Evolutionary conservation across 2,888 invertebrate species (phyloP), one percentile per base, ranked within the genome.

Genomic region (Ecliptopera silaceata): DNA sequence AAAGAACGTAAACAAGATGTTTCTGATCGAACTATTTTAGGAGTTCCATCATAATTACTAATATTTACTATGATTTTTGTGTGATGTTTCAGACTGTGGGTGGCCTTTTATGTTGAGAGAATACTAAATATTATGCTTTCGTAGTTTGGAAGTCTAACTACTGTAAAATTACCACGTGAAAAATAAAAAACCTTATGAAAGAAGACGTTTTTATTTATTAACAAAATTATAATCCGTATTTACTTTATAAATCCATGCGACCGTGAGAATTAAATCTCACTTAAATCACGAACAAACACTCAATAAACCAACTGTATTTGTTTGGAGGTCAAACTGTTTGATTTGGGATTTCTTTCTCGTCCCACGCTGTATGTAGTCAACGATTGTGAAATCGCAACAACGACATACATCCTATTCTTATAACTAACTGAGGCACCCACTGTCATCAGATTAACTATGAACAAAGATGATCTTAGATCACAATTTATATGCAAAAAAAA

Each of bases 261-360:
- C 45, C 58, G 38, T 46, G 58, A 48, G 46, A 48, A 57, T 13
- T 48, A 48, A 56, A 51, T 57, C 53, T 31, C 48, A 32, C 49
- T 44, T 49, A 52, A 59, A 60, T 47, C 34, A 63, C 39, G 11
- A 52, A 43, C 43, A 18, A 38, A 47, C 55, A 44, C 58, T 63
- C 61, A 58, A 50, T 59, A 59, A 49, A 59, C 59, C 56, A 58
- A 59, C 45, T 56, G 58, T 38, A 45, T 59, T 65, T 62, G 58
- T 62, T 63, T 57, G 57, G 56, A 61, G 63, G 63, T 42, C 52
- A 53, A 54, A 59, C 42, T 57, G 51, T 56, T 59, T 55, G 42
- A 58, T 56, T 51, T 56, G 42, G 55, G 59, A 63, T 59, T 61
- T 59, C 29, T 55, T 45, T 49, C 26, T 29, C 18, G 49, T 47